Evolutionary conservation across 2,888 invertebrate species (phyloP), one percentile per base, ranked within the genome.

Genomic region (Leucozona laternaria): DNA sequence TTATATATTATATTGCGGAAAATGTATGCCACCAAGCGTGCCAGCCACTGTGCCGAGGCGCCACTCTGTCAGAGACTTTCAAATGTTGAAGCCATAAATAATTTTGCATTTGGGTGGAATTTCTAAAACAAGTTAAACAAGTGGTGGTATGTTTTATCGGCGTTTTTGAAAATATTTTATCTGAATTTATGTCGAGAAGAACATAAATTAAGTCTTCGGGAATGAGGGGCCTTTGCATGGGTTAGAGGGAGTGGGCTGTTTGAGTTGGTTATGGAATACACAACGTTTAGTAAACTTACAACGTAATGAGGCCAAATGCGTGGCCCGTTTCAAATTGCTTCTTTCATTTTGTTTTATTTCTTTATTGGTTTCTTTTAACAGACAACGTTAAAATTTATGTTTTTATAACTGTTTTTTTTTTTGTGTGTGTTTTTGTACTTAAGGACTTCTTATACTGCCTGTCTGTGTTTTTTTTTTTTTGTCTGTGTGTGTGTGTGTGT

Each of bases 261-360:
- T 4, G 17, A 13, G 31, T 34, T 34, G 17, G 57, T 28, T 55
- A 25, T 25, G 4, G 10, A 10, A 62, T 4, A 43, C 60, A 43
- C 13, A 13, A n/a, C n/a, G 25, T 28, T 43, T 22, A 66, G 17
- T 64, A 45, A 45, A 64, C 20, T 40, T 37, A 77, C 58, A 68
- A 25, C 58, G 50, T 77, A 77, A 77, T 77, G 70, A 77, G 70
- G 50, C 68, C 70, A 70, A 77, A 77, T 40, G 70, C 40, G 66
- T 50, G 58, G 57, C 22, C 43, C 48, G 58, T 70, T 70, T 70
- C 48, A 70, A 77, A 68, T 68, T 58, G 28, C 31, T 64, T 64
- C 13, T 17, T 22, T 31, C 11, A 4, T 17, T 25, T 22, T 55
- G n/a, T n/a, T 0, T 50, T 8, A n/a, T 53, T 43, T 17, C 31